Evolutionary conservation across 2,113 vertebrate genomes (phyloP).

Genomic region (Pithys albifrons): DNA sequence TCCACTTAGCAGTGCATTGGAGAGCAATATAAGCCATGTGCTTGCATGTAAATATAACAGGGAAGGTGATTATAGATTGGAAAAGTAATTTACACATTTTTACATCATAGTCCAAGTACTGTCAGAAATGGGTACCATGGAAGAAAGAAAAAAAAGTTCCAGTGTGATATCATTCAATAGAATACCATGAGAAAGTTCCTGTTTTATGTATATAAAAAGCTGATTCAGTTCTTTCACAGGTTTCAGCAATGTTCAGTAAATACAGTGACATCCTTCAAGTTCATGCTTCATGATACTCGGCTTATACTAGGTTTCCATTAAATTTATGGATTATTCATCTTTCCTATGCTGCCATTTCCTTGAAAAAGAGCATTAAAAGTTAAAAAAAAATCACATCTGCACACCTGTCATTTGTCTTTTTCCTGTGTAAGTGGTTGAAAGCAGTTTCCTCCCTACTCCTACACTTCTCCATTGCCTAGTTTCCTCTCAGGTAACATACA

Average conservation of each 20-base stretch:
- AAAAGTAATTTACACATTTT: not conserved
- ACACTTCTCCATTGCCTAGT: not conserved
- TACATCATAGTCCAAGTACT: not conserved
- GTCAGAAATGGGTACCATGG: not conserved
- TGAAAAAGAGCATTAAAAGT: not conserved
- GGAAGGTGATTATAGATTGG: not conserved
- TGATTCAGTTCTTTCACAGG: not conserved
- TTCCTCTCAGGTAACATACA: not conserved
- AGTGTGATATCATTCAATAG: not conserved
- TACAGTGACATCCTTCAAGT: not conserved
- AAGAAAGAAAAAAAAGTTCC: not conserved
- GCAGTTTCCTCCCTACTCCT: not conserved
- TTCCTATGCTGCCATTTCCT: not conserved
- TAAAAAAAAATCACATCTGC: not conserved
- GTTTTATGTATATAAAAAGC: not conserved
- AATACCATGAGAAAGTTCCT: not conserved
- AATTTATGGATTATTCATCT: not conserved
- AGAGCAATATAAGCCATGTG: not conserved
- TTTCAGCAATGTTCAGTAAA: not conserved
- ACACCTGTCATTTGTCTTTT: not conserved
- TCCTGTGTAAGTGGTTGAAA: not conserved
- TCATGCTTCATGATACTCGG: not conserved
- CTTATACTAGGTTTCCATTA: not conserved
- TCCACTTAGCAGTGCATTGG: not conserved
- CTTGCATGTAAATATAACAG: not conserved